phyloP scores from a whole-genome alignment of 2,113 vertebrate species.

The Ranitomeya imitator region DNA sequence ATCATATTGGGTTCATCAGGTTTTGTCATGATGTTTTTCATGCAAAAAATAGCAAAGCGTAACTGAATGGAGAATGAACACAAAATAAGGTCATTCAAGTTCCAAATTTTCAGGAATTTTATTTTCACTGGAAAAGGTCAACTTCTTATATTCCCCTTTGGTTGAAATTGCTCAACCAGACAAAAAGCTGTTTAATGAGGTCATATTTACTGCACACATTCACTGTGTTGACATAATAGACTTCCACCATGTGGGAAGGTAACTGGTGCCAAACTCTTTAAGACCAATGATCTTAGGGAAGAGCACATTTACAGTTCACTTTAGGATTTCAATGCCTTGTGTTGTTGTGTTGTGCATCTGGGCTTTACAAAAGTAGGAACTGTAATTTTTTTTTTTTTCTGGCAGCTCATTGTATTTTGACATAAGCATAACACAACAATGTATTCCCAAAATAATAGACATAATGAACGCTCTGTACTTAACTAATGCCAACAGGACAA shows the following conservation, averaged over 20 bases:
- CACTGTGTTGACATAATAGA: conserved; percentile 51
- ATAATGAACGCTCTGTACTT: not conserved
- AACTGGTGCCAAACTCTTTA: not conserved
- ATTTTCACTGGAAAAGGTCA: not conserved
- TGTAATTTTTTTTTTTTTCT: not conserved
- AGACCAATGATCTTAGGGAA: not conserved
- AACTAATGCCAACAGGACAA: not conserved
- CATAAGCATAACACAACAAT: not conserved
- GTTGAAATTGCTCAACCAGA: conserved; percentile 4
- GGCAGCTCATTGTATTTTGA: conserved; percentile 7
- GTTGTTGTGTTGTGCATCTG: not conserved
- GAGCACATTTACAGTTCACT: not conserved
- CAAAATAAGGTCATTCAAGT: not conserved
- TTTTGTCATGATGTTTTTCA: no score
- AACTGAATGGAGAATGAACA: no score
- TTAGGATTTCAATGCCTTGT: not conserved
- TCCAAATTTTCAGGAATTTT: not conserved
- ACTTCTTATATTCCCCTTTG: not conserved
- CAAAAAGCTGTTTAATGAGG: conserved; percentile 44
- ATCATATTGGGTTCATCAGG: no score
- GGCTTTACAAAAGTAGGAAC: not conserved
- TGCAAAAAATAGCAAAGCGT: no score
- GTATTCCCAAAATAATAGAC: conserved; percentile 16
- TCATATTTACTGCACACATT: conserved; percentile 56
- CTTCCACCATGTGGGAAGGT: not conserved